Base-by-base conservation (phyloP, 2,797 vertebrate genomes). In the Cyclopterus lumpus region DNA sequence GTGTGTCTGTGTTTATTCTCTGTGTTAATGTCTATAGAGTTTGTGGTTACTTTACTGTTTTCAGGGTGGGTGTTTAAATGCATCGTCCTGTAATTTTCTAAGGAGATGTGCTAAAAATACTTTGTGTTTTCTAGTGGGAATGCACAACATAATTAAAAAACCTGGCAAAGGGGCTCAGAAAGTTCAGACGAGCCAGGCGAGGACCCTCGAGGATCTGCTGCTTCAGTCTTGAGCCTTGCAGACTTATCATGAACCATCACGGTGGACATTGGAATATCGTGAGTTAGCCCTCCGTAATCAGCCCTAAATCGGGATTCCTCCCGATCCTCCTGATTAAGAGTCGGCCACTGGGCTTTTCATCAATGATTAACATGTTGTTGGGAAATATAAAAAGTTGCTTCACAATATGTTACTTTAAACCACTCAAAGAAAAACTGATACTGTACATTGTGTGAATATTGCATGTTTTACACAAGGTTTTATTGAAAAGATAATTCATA, bases 101-200 rank as follows among this genome's bases (percentile, higher is more conserved):
- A 40, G 11, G 11, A 22, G 40, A 54, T 18, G 22, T 53, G 34
- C 10, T 46, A 20, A 30, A 65, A 40, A 53, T 34, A 46, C 46
- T 44, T 67, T 59, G 32, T 20, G 4, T 30, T 42, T 67, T 58
- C 44, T 24, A 6, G 30, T 30, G 8, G 54, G 42, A 54, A 73
- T 54, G 24, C n/a, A 42, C 26, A 55, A 7, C 38, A 69, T 74
- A 18, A 61, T 57, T 62, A 54, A 38, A 63, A 66, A 59, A 63
- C 3, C 15, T 66, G 34, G 26, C 26, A 49, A 61, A 70, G 26
- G n/a, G 32, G 49, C 54, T 71, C 30, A 40, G 67, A 71, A 66
- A 51, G 61, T 59, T 59, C 5, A 8, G 26, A 12, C 14, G 28
- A 51, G 51, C 51, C 6, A 12, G 20, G 8, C 66, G 46, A 63